Conservation (phyloP, 2,113 vertebrate genomes). For the Leiothrix lutea region DNA sequence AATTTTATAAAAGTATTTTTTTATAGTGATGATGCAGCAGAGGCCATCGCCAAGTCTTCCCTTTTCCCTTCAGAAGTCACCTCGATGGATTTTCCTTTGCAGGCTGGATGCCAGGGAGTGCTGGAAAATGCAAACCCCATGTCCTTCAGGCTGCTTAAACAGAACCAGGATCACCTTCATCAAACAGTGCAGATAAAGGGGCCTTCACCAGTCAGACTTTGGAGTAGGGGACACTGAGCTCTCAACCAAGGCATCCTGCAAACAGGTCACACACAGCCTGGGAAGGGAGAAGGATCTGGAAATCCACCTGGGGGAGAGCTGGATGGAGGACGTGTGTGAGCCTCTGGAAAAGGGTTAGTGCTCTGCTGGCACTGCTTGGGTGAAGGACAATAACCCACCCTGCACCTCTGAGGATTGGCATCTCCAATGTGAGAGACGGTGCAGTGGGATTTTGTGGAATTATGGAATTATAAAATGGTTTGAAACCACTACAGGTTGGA, state of each 20-base stretch:
- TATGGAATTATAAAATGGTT: background rate
- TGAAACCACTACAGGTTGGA: background rate
- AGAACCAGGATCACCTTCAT: constrained; percentile 21
- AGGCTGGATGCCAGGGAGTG: background rate
- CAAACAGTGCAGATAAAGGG: constrained; percentile 49
- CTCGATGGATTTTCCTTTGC: background rate
- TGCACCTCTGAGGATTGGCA: background rate
- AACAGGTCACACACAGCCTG: fast-evolving
- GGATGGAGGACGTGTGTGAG: background rate
- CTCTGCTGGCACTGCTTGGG: background rate
- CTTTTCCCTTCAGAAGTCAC: background rate
- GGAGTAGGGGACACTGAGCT: background rate
- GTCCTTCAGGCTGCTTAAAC: constrained; percentile 16
- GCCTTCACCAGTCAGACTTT: constrained; percentile 10
- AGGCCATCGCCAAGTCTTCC: background rate
- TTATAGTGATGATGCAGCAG: fast-evolving
- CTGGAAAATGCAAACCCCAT: background rate
- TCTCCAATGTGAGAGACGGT: fast-evolving
- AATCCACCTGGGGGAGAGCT: too few relatives aligned
- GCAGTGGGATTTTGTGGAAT: fast-evolving
- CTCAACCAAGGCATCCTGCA: background rate
- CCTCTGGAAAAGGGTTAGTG: background rate
- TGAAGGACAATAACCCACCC: too few relatives aligned
- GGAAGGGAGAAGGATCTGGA: background rate
- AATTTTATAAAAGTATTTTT: background rate